phyloP scores from a whole-genome alignment of 2,888 invertebrate genomes.

The Uloborus plumipes region DNA sequence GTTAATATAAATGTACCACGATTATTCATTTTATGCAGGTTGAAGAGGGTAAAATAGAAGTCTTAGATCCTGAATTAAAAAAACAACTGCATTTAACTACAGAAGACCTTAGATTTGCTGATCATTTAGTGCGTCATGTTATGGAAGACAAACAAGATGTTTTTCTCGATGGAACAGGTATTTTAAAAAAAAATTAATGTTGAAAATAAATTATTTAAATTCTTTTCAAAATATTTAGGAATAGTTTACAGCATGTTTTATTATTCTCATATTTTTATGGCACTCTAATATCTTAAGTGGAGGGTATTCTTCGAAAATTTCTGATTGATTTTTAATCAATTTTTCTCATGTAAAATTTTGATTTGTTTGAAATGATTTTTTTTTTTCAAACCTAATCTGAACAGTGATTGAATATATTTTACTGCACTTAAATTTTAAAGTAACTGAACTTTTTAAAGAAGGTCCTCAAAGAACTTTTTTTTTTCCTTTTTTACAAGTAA shows the following conservation, averaged over 20 bases:
- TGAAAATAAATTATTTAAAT: background rate
- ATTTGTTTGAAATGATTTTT: background rate
- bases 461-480: no score
- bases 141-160: constrained; percentile 77
- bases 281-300: no score
- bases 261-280: background rate
- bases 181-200: constrained; percentile 1
- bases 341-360: background rate
- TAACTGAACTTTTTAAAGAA: no score
- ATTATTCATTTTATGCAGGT: constrained; percentile 73
- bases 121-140: constrained; percentile 87
- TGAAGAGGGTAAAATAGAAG: constrained; percentile 88
- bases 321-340: background rate
- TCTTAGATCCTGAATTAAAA: constrained; percentile 83
- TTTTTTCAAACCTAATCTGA: no score
- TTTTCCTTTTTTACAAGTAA: no score
- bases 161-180: constrained; percentile 79
- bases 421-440: no score
- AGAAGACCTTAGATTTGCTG: constrained; percentile 95
- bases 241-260: background rate
- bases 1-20: no score
- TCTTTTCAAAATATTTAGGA: background rate
- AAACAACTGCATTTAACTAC: constrained; percentile 90
- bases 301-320: no score
- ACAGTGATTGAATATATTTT: no score